Conservation (phyloP, 2,113 vertebrate species). For the Aythya baeri region DNA sequence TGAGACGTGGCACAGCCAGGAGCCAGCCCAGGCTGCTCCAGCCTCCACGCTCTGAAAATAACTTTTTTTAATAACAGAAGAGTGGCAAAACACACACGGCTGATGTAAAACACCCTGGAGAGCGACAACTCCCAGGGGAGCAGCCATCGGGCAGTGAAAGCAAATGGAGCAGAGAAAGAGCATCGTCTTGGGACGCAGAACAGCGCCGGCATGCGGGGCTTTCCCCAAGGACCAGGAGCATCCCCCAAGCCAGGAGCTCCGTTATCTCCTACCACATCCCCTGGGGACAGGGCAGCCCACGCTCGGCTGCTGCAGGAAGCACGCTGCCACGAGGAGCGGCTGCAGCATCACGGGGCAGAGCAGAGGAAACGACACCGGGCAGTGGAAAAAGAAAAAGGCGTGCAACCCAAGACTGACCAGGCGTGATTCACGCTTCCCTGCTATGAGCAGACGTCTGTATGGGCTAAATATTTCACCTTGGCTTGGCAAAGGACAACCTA, state of each 20-base stretch:
- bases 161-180: not conserved
- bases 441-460: not conserved
- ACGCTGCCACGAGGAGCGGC: fast-evolving
- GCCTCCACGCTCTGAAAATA: not conserved
- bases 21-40: not conserved
- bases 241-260: not conserved
- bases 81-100: not conserved
- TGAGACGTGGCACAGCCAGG: not conserved
- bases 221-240: not conserved
- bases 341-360: fast-evolving
- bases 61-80: not conserved
- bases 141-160: not conserved
- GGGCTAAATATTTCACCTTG: not conserved
- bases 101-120: not conserved
- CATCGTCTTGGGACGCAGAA: not conserved
- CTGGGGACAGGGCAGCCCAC: not conserved
- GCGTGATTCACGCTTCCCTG: not conserved
- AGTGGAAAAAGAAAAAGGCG: not conserved
- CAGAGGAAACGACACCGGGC: fast-evolving
- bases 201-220: fast-evolving
- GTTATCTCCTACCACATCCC: fast-evolving
- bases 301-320: not conserved
- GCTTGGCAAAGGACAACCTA: not conserved
- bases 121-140: not conserved
- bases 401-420: not conserved